These are phyloP conservation scores for Drosophila insularis DNA, from an alignment of 1,140 invertebrate genomes.

Conservation along the genomic window DNA sequence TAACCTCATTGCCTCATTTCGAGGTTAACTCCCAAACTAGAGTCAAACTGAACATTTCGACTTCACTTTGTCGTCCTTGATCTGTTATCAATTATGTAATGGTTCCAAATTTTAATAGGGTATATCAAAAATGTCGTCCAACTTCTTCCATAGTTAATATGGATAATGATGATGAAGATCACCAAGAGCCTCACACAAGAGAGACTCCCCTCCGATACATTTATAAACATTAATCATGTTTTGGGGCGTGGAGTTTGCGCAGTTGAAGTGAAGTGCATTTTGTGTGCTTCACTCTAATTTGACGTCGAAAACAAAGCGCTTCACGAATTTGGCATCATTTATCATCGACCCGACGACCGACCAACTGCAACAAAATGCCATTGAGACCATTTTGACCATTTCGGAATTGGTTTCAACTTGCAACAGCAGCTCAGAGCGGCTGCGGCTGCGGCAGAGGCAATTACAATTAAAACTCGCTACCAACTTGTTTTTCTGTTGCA, in stretches of 20 bases:
- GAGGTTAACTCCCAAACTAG: no score
- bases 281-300: slow-evolving; percentile 64
- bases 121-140: no score
- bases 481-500: slow-evolving; percentile 52
- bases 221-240: slow-evolving; percentile 59
- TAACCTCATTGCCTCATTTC: no score
- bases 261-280: slow-evolving; percentile 30
- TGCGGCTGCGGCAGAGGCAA: slow-evolving; percentile 26
- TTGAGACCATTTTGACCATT: slow-evolving; percentile 23
- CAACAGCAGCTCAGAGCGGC: slow-evolving; percentile 19
- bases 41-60: no score
- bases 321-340: slow-evolving; percentile 79
- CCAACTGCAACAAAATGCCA: slow-evolving; percentile 33
- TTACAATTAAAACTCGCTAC: slow-evolving; percentile 49
- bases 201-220: no score
- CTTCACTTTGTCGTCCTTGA: no score
- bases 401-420: slow-evolving; percentile 25
- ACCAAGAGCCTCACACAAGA: not conserved
- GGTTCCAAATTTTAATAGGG: no score
- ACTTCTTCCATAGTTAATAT: slow-evolving; percentile 25
- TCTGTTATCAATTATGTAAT: no score
- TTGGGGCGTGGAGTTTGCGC: not conserved
- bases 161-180: slow-evolving; percentile 25
- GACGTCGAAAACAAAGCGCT: slow-evolving; percentile 70
- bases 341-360: slow-evolving; percentile 39